Evolutionary conservation across 2,113 vertebrate species (phyloP).

Genomic region (Perca schrenkii): DNA sequence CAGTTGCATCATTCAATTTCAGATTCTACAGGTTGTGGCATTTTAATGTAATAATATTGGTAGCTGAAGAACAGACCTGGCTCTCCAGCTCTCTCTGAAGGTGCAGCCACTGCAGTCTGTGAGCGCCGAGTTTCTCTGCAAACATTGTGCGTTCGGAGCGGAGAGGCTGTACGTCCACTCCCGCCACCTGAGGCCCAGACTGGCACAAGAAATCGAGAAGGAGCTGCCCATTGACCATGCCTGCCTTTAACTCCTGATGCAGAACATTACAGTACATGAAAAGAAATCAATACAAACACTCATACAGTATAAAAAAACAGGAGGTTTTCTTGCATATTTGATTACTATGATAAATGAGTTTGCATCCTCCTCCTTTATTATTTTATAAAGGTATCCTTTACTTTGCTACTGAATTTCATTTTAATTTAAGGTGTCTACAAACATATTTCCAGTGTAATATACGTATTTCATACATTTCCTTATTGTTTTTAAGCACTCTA

Average conservation of each 20-base stretch:
- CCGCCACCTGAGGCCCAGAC: conserved; percentile 84
- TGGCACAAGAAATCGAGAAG: conserved; percentile 91
- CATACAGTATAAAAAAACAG: neutral
- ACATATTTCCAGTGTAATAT: neutral
- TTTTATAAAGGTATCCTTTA: neutral
- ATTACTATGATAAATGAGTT: no score
- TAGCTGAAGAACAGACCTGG: conserved; percentile 82
- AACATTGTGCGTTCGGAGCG: conserved; percentile 85
- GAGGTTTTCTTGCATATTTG: neutral
- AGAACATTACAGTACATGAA: neutral
- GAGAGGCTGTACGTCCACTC: conserved; percentile 81
- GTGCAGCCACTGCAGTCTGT: conserved; percentile 86
- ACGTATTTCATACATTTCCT: neutral
- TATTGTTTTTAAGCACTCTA: neutral
- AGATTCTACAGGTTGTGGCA: neutral
- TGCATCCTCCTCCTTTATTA: neutral
- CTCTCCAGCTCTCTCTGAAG: conserved; percentile 84
- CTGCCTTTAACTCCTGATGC: conserved; percentile 86
- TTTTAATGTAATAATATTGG: neutral
- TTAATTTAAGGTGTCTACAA: neutral
- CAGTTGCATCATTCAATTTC: neutral
- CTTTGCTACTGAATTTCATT: neutral
- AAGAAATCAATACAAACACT: neutral
- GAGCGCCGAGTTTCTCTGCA: conserved; percentile 88
- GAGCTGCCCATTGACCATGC: conserved; percentile 86